Evolutionary conservation across 2,888 invertebrate species (phyloP), one percentile per base, ranked within the genome.

Genomic region (Mythimna ferrago): DNA sequence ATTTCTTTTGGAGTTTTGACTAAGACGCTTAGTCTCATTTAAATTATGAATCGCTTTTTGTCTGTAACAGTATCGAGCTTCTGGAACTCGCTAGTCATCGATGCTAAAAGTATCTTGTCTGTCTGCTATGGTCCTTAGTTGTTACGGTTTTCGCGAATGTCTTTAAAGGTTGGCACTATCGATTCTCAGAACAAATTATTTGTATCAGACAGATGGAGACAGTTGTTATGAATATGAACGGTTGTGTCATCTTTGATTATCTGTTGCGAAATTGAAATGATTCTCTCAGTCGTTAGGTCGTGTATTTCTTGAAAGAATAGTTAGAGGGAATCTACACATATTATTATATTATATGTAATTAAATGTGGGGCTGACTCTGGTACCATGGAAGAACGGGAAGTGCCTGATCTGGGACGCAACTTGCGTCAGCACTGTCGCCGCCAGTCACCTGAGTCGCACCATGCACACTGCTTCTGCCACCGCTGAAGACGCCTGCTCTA

Each of bases 131-230:
- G 19, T 26, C 10, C 2, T 38, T 38, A 19, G 51, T 72, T 26
- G 19, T 32, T 38, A 32, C 26, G 10, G 14, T 41, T 71, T 71
- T 58, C n/a, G 38, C 32, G 19, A 57, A 19, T 35, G 2, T 7
- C 3, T 74, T 19, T 48, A 56, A n/a, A 38, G 2, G 10, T 26
- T 64, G 19, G 14, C 51, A 11, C 6, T n/a, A 14, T 60, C 14
- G 35, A 53, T 64, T 74, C 73, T n/a, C 1, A 2, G 73, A 51
- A 64, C 14, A 41, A 9, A 48, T 60, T 53, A 58, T 58, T 58
- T 16, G n/a, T 63, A 51, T 35, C 41, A 63, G 48, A 35, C 63
- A 10, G 51, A 58, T 63, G 57, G 35, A 63, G 48, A 35, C 63
- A 10, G 51, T 64, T 63, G 57, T 74, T 58, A 16, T 7, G 5